Conservation (phyloP, 2,797 vertebrate genomes). For the Chelonia mydas region DNA sequence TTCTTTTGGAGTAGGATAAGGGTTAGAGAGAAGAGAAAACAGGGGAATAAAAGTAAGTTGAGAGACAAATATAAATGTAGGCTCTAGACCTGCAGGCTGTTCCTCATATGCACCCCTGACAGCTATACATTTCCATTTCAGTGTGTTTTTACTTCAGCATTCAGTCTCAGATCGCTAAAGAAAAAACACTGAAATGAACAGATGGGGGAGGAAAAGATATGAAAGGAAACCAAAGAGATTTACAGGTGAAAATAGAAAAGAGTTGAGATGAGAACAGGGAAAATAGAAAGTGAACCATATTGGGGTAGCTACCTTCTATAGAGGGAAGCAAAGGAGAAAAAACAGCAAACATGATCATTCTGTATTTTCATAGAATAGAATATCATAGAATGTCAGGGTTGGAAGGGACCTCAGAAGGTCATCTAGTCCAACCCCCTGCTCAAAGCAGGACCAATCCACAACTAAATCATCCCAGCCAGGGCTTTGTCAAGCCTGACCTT, state of each 20-base stretch:
- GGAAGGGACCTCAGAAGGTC: too few species aligned
- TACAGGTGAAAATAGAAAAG: neutral
- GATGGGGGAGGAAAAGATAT: neutral
- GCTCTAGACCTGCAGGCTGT: neutral
- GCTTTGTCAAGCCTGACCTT: too few species aligned
- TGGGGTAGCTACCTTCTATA: neutral
- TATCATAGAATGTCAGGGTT: too few species aligned
- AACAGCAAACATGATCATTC: neutral
- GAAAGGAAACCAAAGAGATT: neutral
- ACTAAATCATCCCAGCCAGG: too few species aligned
- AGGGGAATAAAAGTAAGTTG: neutral
- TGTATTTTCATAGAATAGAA: neutral
- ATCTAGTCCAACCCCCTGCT: too few species aligned
- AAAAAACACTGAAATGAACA: neutral
- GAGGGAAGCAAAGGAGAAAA: neutral
- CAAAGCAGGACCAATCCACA: too few species aligned
- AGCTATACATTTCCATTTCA: fast-evolving
- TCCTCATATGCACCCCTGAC: neutral
- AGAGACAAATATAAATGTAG: neutral
- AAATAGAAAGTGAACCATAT: neutral
- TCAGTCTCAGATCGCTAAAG: fast-evolving
- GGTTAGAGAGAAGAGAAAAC: neutral
- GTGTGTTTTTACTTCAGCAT: neutral
- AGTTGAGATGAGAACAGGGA: neutral
- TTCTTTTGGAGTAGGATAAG: too few species aligned